Evolutionary conservation across 2,888 invertebrate genomes (phyloP), one percentile per base, ranked within the genome.

Genomic region (Dermolepida albohirtum): DNA sequence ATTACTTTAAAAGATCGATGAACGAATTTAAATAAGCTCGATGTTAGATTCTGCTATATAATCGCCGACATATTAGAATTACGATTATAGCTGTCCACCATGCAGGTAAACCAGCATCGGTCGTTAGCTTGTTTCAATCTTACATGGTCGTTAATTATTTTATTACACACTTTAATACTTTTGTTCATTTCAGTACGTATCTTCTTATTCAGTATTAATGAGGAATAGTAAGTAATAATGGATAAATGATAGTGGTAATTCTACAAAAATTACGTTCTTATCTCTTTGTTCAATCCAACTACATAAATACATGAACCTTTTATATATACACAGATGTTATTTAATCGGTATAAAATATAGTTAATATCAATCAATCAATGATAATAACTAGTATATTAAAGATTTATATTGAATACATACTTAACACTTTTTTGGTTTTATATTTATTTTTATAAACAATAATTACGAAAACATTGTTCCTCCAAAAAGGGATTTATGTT

Each of bases 101-200:
- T 55, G 40, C 54, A 55, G 40, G 54, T 40, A 29, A 11, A 54
- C 40, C 12, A 55, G 54, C n/a, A 41, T 16, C 22, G 10, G 16
- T 55, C 17, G 17, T 40, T 55, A 55, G 54, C 54, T 55, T 41
- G 40, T 40, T 55, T 55, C 41, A 41, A 17, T 17, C 17, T 41
- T 40, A 55, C 54, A 55, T 16, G 54, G 34, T 55, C 54, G 41
- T 55, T 55, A 55, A 40, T 55, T 41, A 55, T 55, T 55, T 55
- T 55, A 55, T 55, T 55, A 22, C 40, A 55, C 34, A 41, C 34
- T 34, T 16, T 55, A 41, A 55, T 40, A 16, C 17, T 16, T 55
- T 55, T 41, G 16, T 51, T 29, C 51, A 40, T 55, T 41, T 52
- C 34, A 52, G 17, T n/a, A 17, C 54, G 17, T 41, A 40, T 40